Evolutionary conservation across 92 coral and sea anemone species (phyloP).

Genomic region (Diadumene lineata): DNA sequence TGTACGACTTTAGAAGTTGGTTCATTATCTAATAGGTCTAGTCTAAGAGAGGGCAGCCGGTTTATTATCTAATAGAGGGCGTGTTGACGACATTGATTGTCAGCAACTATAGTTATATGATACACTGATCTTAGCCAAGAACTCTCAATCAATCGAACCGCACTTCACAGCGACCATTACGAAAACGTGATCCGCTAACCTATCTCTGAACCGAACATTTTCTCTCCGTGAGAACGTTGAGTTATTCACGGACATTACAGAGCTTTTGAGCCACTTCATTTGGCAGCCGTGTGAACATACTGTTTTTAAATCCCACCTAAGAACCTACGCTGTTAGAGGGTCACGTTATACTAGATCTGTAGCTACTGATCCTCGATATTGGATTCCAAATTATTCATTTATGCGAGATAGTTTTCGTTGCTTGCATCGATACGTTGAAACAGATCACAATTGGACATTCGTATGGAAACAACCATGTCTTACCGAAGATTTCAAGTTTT

Average conservation of each 20-base stretch:
- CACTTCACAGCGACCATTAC: background rate
- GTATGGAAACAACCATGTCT: background rate
- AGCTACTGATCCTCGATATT: background rate
- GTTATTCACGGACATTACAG: background rate
- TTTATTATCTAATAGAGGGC: too few species aligned
- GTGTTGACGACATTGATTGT: background rate
- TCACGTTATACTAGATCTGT: background rate
- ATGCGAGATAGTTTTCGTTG: background rate
- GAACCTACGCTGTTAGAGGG: background rate
- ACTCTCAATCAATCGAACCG: conserved; percentile 1
- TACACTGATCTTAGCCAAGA: background rate
- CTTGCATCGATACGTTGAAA: background rate
- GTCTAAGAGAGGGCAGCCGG: too few species aligned
- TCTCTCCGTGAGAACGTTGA: background rate
- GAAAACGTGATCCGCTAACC: background rate
- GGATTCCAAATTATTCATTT: background rate
- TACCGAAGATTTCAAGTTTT: background rate
- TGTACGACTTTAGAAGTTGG: too few species aligned
- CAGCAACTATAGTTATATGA: background rate
- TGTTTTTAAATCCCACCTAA: background rate
- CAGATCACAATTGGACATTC: background rate
- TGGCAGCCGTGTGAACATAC: background rate
- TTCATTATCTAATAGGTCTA: too few species aligned
- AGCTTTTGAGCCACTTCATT: background rate
- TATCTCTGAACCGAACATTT: background rate